phyloP scores from a whole-genome alignment of 2,888 invertebrate species.

The Euproctis similis region DNA sequence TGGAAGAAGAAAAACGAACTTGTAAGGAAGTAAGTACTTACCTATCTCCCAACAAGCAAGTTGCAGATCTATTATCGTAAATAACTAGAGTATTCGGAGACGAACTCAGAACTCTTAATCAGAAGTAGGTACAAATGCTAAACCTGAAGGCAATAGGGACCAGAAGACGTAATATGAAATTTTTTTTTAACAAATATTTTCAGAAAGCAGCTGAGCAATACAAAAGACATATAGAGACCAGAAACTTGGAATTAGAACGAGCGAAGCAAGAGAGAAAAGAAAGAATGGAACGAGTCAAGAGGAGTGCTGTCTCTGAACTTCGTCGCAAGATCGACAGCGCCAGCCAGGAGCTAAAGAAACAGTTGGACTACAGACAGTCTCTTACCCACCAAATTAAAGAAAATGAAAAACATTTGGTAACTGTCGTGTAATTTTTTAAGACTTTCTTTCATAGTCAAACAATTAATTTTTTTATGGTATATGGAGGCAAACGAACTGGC shows the following conservation, averaged over 20 bases:
- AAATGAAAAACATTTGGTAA: constrained; percentile 49
- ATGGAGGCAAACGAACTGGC: no score
- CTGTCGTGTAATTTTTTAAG: no score
- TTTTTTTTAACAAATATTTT: constrained; percentile 9
- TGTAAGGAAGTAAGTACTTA: constrained; percentile 43
- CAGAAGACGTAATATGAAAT: background rate
- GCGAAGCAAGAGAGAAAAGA: constrained; percentile 34
- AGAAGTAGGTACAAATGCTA: no score
- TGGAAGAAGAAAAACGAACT: constrained; percentile 31
- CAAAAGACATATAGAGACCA: constrained; percentile 38
- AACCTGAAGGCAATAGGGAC: no score
- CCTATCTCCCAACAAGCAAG: no score
- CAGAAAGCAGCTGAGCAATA: constrained; percentile 54
- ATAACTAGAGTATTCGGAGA: no score
- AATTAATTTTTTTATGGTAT: no score
- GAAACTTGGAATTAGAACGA: constrained; percentile 31
- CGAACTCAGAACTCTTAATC: no score
- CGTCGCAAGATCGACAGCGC: constrained; percentile 40
- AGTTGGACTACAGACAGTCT: constrained; percentile 49
- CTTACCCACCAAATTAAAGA: constrained; percentile 46
- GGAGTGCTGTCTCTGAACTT: constrained; percentile 41
- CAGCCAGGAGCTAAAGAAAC: constrained; percentile 43
- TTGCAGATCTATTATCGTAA: no score
- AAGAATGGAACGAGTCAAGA: constrained; percentile 47
- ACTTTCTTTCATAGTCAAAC: no score